Evolutionary conservation across 2,113 vertebrate genomes (phyloP), one percentile per base, ranked within the genome.

Genomic region (Bos indicus): DNA sequence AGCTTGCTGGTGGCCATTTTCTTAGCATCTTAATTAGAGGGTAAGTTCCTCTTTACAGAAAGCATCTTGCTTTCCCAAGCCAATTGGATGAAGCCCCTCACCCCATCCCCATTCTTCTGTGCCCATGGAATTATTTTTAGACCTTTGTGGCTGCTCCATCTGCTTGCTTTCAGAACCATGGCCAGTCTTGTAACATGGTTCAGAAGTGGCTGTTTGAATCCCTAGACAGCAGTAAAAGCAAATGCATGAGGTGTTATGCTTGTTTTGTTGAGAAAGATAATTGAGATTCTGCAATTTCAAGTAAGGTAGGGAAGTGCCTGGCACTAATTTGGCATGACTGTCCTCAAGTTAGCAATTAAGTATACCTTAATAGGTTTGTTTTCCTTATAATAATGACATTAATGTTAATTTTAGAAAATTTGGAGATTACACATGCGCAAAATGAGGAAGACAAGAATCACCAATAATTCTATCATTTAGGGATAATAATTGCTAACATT

Each of bases 341-440:
- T 93, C 88, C 71, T 95, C 30, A 93, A 51, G 62, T 96, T 96
- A 92, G 71, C 84, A 90, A 92, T 46, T 93, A 83, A 92, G 60
- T 54, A 46, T 86, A 60, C 17, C 59, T 86, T 92, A 84, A 94
- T 90, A 84, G 71, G 48, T 82, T 97, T 96, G 30, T 83, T 97
- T 97, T 90, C 59, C n/a, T 93, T 90, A n/a, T 78, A 87, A 87
- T 94, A 59, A 92, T 92, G 81, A 21, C 43, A 71, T 95, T 81
- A 87, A 94, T 90, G 62, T 64, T 90, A 96, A 93, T 97, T 88
- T 90, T 91, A 82, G 77, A 77, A 94, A 95, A 81, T n/a, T 94
- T 86, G 33, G 48, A 86, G 93, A 77, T 94, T 95, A 85, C n/a
- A 33, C 6, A n/a, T 56, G 90, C 94, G 33, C 71, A 91, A 85